phyloP scores from a whole-genome alignment of 2,888 invertebrate species.

The Plebejus anna region DNA sequence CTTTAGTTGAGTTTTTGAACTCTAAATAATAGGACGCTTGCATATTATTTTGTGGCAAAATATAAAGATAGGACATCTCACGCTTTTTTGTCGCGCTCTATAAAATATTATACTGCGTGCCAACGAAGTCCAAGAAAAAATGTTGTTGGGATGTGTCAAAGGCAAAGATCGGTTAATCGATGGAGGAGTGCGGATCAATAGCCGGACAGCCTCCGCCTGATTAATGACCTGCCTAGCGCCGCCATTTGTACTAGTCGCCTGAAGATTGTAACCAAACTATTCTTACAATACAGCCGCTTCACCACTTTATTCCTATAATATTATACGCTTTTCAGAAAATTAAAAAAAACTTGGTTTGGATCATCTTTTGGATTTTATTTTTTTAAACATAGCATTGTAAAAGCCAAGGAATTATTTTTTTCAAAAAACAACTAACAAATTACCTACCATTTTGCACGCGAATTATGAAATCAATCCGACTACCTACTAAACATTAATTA shows the following conservation, averaged over 20 bases:
- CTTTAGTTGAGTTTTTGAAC: no score
- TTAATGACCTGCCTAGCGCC: background rate
- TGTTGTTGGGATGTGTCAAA: background rate
- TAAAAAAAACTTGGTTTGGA: background rate
- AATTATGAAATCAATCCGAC: background rate
- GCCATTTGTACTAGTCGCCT: background rate
- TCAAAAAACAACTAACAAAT: background rate
- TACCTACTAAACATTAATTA: background rate
- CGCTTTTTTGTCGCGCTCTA: no score
- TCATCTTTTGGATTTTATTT: no score
- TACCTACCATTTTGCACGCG: background rate
- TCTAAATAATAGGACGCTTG: no score
- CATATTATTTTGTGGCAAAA: no score
- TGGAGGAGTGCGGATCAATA: conserved; percentile 9
- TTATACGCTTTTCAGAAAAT: no score
- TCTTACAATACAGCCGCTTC: background rate
- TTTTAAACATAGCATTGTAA: background rate
- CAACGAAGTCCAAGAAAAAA: background rate
- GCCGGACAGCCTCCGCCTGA: conserved; percentile 1
- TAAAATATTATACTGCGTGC: background rate
- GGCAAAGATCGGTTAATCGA: background rate
- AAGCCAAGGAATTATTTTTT: background rate
- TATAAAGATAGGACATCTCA: no score
- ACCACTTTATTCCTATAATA: no score
- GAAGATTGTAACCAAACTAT: background rate